Percentiles rank a stretch among this genome's conserved stretches.
These are phyloP conservation scores for Pseudorasbora parva DNA, from an alignment of 2,113 vertebrate genomes.

Conservation along the genomic window DNA sequence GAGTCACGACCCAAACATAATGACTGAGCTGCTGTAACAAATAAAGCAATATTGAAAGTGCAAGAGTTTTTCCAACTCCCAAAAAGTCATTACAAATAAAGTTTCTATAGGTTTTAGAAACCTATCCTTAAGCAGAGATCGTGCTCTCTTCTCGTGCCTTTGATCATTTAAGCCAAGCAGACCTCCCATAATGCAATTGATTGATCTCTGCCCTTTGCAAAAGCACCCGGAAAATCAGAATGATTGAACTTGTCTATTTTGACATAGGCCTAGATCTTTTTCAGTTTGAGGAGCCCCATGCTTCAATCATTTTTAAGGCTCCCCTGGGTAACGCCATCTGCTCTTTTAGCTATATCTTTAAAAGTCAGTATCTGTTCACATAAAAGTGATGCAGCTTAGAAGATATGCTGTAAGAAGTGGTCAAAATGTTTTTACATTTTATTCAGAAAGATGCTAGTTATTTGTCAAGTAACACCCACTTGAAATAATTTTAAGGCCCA, in stretches of 20 bases:
- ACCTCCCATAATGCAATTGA: slow-evolving; percentile 21
- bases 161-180: slow-evolving; percentile 7
- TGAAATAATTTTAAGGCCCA: not conserved
- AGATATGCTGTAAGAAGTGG: not conserved
- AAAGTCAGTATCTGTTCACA: not conserved
- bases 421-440: not conserved
- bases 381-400: not conserved
- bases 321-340: slow-evolving; percentile 13
- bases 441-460: not conserved
- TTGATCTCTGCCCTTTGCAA: slow-evolving; percentile 1
- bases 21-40: not conserved
- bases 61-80: not conserved
- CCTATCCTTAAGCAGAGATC: not conserved
- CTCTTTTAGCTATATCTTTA: slow-evolving; percentile 18
- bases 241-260: slow-evolving; percentile 34
- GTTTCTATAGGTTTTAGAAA: slow-evolving; percentile 1
- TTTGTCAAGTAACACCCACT: not conserved
- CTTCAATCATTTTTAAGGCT: slow-evolving; percentile 16
- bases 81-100: not conserved
- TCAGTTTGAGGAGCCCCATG: not conserved
- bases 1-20: not conserved
- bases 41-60: too few relatives aligned
- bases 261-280: not conserved
- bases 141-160: not conserved
- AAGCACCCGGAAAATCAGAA: slow-evolving; percentile 9